Evolutionary conservation across 2,888 invertebrate genomes (phyloP), one percentile per base, ranked within the genome.

Genomic region (Octonoba sinensis): DNA sequence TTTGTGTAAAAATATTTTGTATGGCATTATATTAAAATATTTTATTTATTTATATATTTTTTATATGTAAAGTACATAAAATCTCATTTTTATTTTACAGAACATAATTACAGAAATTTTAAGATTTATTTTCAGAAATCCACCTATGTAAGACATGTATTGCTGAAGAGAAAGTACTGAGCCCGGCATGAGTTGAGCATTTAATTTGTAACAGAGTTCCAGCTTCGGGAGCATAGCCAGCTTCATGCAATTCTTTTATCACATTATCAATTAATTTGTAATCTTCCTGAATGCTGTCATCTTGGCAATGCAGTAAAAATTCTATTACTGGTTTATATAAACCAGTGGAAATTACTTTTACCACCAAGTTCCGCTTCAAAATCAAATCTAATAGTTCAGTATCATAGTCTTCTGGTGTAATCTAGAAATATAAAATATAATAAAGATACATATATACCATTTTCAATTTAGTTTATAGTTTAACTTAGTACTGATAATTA

Each of bases 311-410:
- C 1, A 83, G 47, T 3, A 83, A 54, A 54, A 54, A 78, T 65
- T 83, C 83, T 18, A 83, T 78, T 6, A 70, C 69, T 56, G 77
- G 77, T 64, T 83, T 67, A 22, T 83, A 83, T 27, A 83, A 54
- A 1, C 22, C 70, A 59, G 73, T 77, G 2, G 69, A 73, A 27
- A 77, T 62, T 16, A 83, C 56, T 24, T 70, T 44, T 13, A 70
- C 44, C 20, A 47, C 70, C 16, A 70, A 46, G 15, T 49, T 72
- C n/a, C 49, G 69, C 57, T 51, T 64, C 22, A 83, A 56, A 4
- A 83, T 59, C 24, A 77, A 47, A 36, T 73, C 64, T n/a, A 83
- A 46, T 16, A 83, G 57, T 70, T 77, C 83, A 60, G 36, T 49
- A 51, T 83, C 83, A 27, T 66, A 77, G 60, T 83, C 77, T 24